Evolutionary conservation across 2,888 invertebrate genomes (phyloP).

Genomic region (Xestia ashworthii): DNA sequence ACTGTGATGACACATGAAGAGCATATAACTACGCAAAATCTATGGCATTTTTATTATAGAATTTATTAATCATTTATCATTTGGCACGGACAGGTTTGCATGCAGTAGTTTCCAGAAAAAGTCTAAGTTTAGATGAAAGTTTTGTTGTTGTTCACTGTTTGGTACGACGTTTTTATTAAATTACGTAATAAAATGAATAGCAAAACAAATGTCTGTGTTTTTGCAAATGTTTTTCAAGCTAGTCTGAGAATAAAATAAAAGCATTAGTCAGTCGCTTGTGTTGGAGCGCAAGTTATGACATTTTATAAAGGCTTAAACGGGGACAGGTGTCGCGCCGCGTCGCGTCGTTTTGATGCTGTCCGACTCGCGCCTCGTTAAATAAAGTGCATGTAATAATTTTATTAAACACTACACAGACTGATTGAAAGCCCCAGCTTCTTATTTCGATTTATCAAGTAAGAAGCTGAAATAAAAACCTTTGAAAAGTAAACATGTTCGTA

Average conservation of each 20-base stretch:
- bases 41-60: slow-evolving; percentile 64
- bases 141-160: slow-evolving; percentile 37
- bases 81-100: slow-evolving; percentile 53
- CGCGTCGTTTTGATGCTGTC: slow-evolving; percentile 49
- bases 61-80: slow-evolving; percentile 67
- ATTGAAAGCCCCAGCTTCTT: slow-evolving; percentile 26
- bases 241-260: slow-evolving; percentile 47
- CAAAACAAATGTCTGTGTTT: slow-evolving; percentile 50
- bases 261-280: slow-evolving; percentile 38
- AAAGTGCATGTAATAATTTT: slow-evolving; percentile 57
- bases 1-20: slow-evolving; percentile 67
- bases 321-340: slow-evolving; percentile 45
- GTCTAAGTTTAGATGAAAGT: slow-evolving; percentile 48
- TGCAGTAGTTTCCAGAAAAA: slow-evolving; percentile 54
- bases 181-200: slow-evolving; percentile 45
- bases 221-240: slow-evolving; percentile 33
- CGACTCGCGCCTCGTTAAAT: slow-evolving; percentile 48
- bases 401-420: slow-evolving; percentile 52
- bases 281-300: slow-evolving; percentile 50
- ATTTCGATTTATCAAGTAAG: slow-evolving; percentile 29
- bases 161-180: slow-evolving; percentile 1
- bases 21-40: slow-evolving; percentile 59
- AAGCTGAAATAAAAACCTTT: slow-evolving; percentile 10
- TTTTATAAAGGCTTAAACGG: slow-evolving; percentile 53
- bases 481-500: not conserved